Percentiles rank a stretch among this genome's conserved stretches.
phyloP scores from a whole-genome alignment of 2,888 invertebrate species.

The Crossocerus cetratus region DNA sequence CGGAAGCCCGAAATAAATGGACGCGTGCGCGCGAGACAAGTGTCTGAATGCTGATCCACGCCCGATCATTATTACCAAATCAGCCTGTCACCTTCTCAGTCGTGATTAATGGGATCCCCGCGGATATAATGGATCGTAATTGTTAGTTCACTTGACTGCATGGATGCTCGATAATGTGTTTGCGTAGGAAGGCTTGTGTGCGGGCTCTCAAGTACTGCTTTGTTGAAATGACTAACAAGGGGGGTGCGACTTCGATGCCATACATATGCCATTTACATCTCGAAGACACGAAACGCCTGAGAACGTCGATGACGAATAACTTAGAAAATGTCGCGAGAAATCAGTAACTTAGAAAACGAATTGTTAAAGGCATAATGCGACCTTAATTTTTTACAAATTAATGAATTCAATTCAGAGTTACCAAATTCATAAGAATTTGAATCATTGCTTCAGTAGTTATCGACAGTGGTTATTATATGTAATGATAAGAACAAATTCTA shows the following conservation, averaged over 20 bases:
- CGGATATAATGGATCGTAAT: slow-evolving; percentile 41
- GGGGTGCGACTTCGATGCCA: neutral
- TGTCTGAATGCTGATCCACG: slow-evolving; percentile 15
- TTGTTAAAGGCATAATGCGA: too few species aligned
- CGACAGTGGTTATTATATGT: neutral
- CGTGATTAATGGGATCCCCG: slow-evolving; percentile 40
- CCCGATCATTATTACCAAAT: slow-evolving; percentile 36
- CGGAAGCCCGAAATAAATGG: slow-evolving; percentile 18
- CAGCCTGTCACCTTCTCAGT: slow-evolving; percentile 29
- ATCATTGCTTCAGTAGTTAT: neutral
- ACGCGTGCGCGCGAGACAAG: slow-evolving; percentile 14
- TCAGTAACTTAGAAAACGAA: too few species aligned
- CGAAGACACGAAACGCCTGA: too few species aligned
- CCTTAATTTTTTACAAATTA: too few species aligned
- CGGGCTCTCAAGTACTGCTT: slow-evolving; percentile 10
- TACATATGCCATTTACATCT: neutral
- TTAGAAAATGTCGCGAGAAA: too few species aligned
- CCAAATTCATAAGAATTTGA: neutral
- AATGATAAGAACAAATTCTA: slow-evolving; percentile 44
- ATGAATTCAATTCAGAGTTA: too few species aligned
- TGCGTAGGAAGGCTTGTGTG: slow-evolving; percentile 22
- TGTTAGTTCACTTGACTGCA: slow-evolving; percentile 25
- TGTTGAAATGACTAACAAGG: slow-evolving; percentile 8
- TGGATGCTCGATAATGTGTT: slow-evolving; percentile 20
- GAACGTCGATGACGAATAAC: too few species aligned